Evolutionary conservation across 2,888 invertebrate species (phyloP), one percentile per base, ranked within the genome.

Genomic region (Limnephilus lunatus): DNA sequence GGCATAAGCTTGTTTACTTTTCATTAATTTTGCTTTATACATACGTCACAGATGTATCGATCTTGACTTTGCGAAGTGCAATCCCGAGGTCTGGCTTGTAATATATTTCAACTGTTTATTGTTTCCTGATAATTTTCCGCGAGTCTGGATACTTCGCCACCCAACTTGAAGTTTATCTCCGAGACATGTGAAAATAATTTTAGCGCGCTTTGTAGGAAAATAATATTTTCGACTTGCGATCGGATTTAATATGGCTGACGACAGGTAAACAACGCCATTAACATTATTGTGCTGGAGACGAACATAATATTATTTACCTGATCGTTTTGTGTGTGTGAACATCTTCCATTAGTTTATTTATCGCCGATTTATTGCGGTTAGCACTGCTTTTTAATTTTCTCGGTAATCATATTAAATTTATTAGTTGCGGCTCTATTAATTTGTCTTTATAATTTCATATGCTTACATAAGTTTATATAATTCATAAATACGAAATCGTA

Each of bases 211-310:
- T 87, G 19, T 68, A 53, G 15, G 14, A 53, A 68, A 48, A 30
- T 31, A 32, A 53, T 31, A 53, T 68, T 87, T 68, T 68, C 68
- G 2, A 14, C 31, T 31, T 48, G 87, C 53, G 48, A 53, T 19
- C 19, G 14, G 32, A 87, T 53, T 89, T 31, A 80, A 30, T 89
- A 32, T 44, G 32, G 2, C 25, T 35, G 35, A 80, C 31, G 88
- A 89, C 80, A 80, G 32, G 81, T 68, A n/a, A 89, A 89, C 80
- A 30, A n/a, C 68, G 39, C 88, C n/a, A 81, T 89, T 80, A n/a
- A 68, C 25, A 25, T 68, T 68, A 68, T n/a, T 68, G 9, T 68
- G 68, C 68, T 68, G 68, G 68, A 68, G n/a, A 68, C 68, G 68
- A 25, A 68, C 68, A 25, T 68, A 48, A 48, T 48, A 48, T 48